phyloP scores from a whole-genome alignment of 2,113 vertebrate species.

The Odontesthes bonariensis region DNA sequence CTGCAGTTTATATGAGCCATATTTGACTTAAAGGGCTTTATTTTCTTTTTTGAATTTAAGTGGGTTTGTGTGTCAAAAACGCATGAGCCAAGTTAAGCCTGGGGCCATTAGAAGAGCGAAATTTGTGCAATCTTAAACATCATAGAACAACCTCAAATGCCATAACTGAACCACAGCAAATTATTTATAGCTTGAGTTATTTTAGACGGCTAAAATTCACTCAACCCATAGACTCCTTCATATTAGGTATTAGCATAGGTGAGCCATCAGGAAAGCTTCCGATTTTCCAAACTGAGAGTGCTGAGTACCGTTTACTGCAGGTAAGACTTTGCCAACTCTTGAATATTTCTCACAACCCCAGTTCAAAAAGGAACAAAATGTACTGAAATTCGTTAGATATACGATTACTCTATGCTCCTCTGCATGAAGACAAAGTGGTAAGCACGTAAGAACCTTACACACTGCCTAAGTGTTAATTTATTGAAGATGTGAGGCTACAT shows the following conservation, averaged over 20 bases:
- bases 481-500: conserved; percentile 46
- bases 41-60: background rate
- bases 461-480: conserved; percentile 13
- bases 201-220: background rate
- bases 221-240: no score
- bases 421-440: conserved; percentile 19
- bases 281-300: background rate
- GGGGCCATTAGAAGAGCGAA: no score
- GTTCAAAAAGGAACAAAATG: background rate
- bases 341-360: background rate
- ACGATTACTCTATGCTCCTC: background rate
- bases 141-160: no score
- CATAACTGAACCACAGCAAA: no score
- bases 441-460: background rate
- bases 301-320: background rate
- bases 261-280: background rate
- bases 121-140: no score
- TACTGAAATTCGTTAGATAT: background rate
- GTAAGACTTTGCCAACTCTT: background rate
- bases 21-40: background rate
- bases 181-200: background rate
- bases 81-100: no score
- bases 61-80: background rate
- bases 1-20: background rate
- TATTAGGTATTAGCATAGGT: no score